phyloP scores from a whole-genome alignment of 2,888 invertebrate genomes.

The Oligia latruncula region DNA sequence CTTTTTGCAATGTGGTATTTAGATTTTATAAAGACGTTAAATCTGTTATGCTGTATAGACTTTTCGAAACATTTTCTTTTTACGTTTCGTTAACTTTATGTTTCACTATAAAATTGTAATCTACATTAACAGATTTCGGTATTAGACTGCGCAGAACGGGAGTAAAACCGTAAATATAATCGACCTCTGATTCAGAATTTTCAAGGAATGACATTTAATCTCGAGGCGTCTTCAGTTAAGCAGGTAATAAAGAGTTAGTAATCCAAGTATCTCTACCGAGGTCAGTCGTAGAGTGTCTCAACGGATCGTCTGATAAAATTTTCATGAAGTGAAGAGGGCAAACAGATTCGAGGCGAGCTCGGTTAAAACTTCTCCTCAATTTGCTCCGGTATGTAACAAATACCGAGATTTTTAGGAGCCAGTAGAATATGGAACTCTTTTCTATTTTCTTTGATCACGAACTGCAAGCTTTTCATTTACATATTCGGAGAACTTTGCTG shows the following conservation, averaged over 20 bases:
- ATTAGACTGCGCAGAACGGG: background rate
- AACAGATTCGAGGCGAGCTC: slow-evolving; percentile 42
- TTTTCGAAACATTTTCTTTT: background rate
- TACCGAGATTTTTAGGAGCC: slow-evolving; percentile 19
- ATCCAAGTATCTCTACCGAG: slow-evolving; percentile 1
- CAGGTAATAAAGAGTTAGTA: slow-evolving; percentile 37
- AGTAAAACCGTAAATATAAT: background rate
- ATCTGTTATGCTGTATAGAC: background rate
- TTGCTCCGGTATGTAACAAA: slow-evolving; percentile 19
- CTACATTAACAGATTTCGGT: background rate
- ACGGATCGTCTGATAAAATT: slow-evolving; percentile 40
- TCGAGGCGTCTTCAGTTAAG: background rate
- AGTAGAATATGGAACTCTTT: background rate
- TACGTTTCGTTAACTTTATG: slow-evolving; percentile 9
- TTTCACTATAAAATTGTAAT: background rate
- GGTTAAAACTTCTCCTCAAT: slow-evolving; percentile 39
- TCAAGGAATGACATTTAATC: slow-evolving; percentile 1
- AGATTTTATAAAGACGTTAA: background rate
- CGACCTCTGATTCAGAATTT: background rate
- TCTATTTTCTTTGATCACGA: slow-evolving; percentile 24
- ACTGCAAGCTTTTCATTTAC: slow-evolving; percentile 5
- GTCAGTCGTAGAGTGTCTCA: slow-evolving; percentile 20
- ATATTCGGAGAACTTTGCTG: background rate
- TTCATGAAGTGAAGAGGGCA: slow-evolving; percentile 48
- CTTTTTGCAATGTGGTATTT: slow-evolving; percentile 3